phyloP scores from a whole-genome alignment of 1,140 invertebrate species.

The Calliphora vicina region DNA sequence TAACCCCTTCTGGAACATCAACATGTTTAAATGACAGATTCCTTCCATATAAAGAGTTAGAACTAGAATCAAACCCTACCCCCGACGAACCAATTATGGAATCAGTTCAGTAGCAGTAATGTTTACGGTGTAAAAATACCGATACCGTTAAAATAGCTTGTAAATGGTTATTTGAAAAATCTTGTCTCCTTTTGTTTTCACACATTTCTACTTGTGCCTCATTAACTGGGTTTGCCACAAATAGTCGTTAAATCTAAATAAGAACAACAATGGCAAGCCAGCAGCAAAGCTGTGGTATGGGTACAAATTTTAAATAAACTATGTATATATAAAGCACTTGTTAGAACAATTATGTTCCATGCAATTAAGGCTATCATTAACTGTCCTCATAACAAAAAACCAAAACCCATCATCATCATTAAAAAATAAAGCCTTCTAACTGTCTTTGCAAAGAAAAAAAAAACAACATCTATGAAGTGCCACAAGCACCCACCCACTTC shows the following conservation, averaged over 20 bases:
- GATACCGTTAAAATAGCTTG: no score
- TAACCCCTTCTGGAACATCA: no score
- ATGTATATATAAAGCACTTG: neutral
- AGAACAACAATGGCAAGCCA: neutral
- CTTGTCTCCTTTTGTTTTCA: neutral
- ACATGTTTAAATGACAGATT: no score
- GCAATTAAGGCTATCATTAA: conserved; percentile 26
- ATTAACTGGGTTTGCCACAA: neutral
- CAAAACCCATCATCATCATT: neutral
- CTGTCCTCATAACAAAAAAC: conserved; percentile 15
- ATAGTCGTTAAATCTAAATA: neutral
- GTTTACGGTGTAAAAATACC: no score
- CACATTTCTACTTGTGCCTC: neutral
- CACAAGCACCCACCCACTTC: no score
- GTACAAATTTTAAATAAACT: neutral
- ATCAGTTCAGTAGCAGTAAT: no score
- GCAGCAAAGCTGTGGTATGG: neutral
- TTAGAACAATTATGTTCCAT: conserved; percentile 11
- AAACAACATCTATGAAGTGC: no score
- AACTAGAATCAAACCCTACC: no score
- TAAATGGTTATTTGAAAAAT: no score
- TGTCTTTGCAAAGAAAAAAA: no score
- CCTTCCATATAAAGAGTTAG: no score
- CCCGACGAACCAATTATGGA: no score
- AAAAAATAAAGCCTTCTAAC: conserved; percentile 12